Percentiles rank a stretch among this genome's conserved stretches.
These are phyloP conservation scores for Hormiphora californensis DNA, from an alignment of 37 sponge, comb jelly and placozoan genomes.

Conservation along the genomic window DNA sequence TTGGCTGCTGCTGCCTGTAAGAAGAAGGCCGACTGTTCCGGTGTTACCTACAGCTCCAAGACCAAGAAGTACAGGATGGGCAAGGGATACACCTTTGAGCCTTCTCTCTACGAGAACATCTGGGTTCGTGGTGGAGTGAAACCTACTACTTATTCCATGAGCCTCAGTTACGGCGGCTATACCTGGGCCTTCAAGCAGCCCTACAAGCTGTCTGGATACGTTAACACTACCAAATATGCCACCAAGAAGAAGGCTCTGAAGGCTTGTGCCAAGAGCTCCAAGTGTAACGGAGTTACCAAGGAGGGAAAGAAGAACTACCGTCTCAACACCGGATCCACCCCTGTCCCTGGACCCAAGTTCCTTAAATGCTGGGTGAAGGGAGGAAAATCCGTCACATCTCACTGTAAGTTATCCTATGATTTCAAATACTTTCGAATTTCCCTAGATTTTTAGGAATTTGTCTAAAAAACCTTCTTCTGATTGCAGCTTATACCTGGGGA, in stretches of 20 bases:
- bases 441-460: too few relatives aligned
- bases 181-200: neutral
- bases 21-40: neutral
- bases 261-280: neutral
- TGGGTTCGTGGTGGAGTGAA: neutral
- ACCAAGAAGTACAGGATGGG: slow-evolving; percentile 5
- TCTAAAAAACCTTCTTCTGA: too few relatives aligned
- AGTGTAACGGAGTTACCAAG: neutral
- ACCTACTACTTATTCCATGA: neutral
- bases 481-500: too few relatives aligned
- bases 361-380: neutral
- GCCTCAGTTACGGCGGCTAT: neutral
- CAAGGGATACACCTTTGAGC: neutral
- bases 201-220: neutral
- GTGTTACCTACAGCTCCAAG: neutral
- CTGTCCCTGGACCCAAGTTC: neutral
- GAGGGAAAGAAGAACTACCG: neutral
- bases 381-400: too few relatives aligned
- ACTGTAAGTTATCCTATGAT: too few relatives aligned
- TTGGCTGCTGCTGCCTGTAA: neutral
- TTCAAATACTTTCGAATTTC: too few relatives aligned
- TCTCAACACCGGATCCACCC: neutral
- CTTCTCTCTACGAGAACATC: neutral
- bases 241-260: neutral
- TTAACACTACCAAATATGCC: neutral